Base-by-base conservation (phyloP, 2,888 invertebrate species). In the Eubasilissa splendida region DNA sequence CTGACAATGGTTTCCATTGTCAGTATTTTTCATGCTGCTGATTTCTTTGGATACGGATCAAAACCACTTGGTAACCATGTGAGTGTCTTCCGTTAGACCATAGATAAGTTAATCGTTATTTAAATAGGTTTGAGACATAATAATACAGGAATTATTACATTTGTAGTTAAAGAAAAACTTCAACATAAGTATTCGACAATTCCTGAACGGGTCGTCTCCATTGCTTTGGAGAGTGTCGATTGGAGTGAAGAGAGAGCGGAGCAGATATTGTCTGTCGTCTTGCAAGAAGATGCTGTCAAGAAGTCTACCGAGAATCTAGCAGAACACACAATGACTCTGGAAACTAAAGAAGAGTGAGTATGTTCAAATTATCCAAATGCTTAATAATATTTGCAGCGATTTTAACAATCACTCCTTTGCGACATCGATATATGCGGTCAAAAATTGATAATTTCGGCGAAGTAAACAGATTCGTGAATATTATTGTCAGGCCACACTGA, bases 141-240 rank as follows among this genome's bases (percentile, higher is more conserved):
- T n/a, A n/a, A 58, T n/a, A 58, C 4, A 58, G 9, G n/a, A n/a
- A 59, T 58, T 12, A 3, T 59, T 59, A 54, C 31, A 22, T 42
- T 79, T 88, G 74, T 86, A 96, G 96, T 96, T 87, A 94, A 94
- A 89, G 87, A 87, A 56, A 91, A 92, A 84, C 90, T 97, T 31
- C 93, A 94, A 87, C 91, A 91, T 80, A 93, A 94, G 86, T 96
- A 95, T 87, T 92, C 92, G 76, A 92, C 93, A 70, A 93, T 96
- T 53, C 94, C 96, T 0, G 96, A 96, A 84, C 93, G 95, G 82
- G 94, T 98, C 11, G 93, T 97, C 75, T 89, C 93, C 1, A 94
- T 97, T 87, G 98, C 97, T 0, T 88, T 97, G 83, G 97, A 98
- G 86, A 96, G 96, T 86, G 96, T 96, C 0, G 94, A 95, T 86